These are phyloP conservation scores for Acipenser ruthenus DNA, from an alignment of 2,797 vertebrate species.

Conservation along the genomic window DNA sequence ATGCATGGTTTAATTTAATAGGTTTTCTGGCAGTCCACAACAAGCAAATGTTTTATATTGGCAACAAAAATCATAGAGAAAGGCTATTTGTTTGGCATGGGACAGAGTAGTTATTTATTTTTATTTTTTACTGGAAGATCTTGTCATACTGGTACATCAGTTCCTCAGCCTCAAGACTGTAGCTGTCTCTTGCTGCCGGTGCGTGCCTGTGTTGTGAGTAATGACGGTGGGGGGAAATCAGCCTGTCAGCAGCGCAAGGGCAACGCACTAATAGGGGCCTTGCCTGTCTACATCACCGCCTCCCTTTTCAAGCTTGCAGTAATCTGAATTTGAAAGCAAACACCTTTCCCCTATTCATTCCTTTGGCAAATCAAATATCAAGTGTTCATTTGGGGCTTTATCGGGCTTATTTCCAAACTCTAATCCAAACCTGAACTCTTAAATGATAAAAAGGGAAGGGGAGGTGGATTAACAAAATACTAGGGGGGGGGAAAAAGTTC, in stretches of 20 bases:
- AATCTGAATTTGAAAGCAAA: slow-evolving; percentile 33
- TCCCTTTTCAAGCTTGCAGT: slow-evolving; percentile 25
- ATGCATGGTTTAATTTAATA: no score
- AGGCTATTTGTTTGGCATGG: no score
- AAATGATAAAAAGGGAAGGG: slow-evolving; percentile 38
- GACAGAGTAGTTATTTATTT: no score
- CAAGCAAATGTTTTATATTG: no score
- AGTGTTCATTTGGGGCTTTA: slow-evolving; percentile 42
- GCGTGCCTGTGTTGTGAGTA: slow-evolving; percentile 15
- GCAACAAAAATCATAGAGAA: no score
- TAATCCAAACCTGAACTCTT: slow-evolving; percentile 37
- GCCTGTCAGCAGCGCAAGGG: slow-evolving; percentile 64
- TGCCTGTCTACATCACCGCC: slow-evolving; percentile 47
- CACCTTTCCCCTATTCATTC: slow-evolving; percentile 41
- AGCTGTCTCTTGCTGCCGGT: background rate
- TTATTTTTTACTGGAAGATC: no score
- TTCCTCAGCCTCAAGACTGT: background rate
- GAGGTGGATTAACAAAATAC: no score
- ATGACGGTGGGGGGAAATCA: slow-evolving; percentile 42
- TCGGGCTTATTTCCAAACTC: slow-evolving; percentile 37
- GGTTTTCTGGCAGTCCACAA: no score
- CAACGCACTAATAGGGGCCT: slow-evolving; percentile 63
- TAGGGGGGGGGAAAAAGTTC: no score
- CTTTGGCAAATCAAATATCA: slow-evolving; percentile 31
- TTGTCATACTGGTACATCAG: background rate